Evolutionary conservation across 2,888 invertebrate genomes (phyloP).

Genomic region (Esperia sulphurella): DNA sequence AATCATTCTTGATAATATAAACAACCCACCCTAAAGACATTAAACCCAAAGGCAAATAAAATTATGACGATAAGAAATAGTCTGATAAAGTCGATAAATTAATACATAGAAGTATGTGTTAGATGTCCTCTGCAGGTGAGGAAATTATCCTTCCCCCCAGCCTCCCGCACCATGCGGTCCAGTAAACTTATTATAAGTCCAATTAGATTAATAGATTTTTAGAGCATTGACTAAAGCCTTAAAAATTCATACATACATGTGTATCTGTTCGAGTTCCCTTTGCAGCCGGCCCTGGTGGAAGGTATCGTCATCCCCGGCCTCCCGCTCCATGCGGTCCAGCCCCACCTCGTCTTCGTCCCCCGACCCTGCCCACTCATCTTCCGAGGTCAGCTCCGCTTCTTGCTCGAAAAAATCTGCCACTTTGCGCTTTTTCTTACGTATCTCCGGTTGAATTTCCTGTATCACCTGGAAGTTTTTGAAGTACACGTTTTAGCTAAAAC

Average conservation of each 20-base stretch:
- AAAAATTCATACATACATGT: conserved; percentile 83
- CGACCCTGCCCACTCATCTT: conserved; percentile 90
- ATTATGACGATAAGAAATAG: too few species aligned
- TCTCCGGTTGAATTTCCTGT: conserved; percentile 37
- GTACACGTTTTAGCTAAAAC: not conserved
- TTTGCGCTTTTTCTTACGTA: conserved; percentile 63
- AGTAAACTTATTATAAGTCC: too few species aligned
- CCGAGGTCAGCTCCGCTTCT: conserved; percentile 93
- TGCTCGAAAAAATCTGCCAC: conserved; percentile 89
- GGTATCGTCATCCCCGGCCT: conserved; percentile 91
- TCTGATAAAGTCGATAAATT: too few species aligned
- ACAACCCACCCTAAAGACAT: too few species aligned
- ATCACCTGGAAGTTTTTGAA: conserved; percentile 35
- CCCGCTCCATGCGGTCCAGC: conserved; percentile 88
- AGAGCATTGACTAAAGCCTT: too few species aligned
- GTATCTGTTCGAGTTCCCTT: conserved; percentile 89
- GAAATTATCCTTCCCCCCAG: too few species aligned
- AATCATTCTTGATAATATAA: too few species aligned
- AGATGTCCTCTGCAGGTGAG: too few species aligned
- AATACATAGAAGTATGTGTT: too few species aligned
- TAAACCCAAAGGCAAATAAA: too few species aligned
- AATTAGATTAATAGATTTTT: too few species aligned
- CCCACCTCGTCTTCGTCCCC: conserved; percentile 92
- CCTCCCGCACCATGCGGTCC: too few species aligned
- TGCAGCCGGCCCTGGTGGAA: conserved; percentile 89